Base-by-base conservation (phyloP, 2,888 invertebrate genomes). In the Tethea ocularis region DNA sequence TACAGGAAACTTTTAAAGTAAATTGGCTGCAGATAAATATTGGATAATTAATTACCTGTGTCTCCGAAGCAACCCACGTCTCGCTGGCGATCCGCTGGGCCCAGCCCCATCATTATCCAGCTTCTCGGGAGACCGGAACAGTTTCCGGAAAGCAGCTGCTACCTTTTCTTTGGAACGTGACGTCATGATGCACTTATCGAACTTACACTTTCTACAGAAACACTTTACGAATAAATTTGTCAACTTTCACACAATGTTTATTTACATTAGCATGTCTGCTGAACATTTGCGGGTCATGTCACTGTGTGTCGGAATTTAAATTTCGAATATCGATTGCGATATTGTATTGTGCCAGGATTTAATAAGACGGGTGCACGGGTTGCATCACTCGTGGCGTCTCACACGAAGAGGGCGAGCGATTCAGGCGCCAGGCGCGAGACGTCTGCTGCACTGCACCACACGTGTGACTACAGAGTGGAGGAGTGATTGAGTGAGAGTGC, bases 101-200 rank as follows among this genome's bases (percentile, higher is more conserved):
- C 94, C 94, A 23, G 94, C 93, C 24, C 91, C 93, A 61, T 95
- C 95, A 64, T 95, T 95, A 70, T 95, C 95, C 60, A 95, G 93
- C 82, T 96, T 96, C 79, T 95, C 95, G 20, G 95, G 94, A 54
- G 96, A 95, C 69, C 96, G 95, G 85, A 97, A 97, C 70, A 97
- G 92, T 89, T 96, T 96, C 72, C 96, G 94, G 87, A 97, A 95
- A 57, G 96, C 97, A 26, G 96, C 96, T 29, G 96, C 95, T 64
- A 97, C 95, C 93, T 96, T 97, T 82, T 97, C 97, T 87, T 96
- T 96, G 36, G 97, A 96, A 70, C 96, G 95, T 69, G 96, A 96
- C 77, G 96, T 95, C 96, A 96, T 96, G 76, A 87, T 92, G 74
- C 84, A 86, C 86, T 80, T 71, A 75, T 75, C 71, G 59, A 71